A percentile compares a stretch with the other conserved stretches of the same genome.
These are phyloP conservation scores for Sinhomidia bicolor DNA, from an alignment of 2,888 invertebrate genomes.

Conservation along the genomic window DNA sequence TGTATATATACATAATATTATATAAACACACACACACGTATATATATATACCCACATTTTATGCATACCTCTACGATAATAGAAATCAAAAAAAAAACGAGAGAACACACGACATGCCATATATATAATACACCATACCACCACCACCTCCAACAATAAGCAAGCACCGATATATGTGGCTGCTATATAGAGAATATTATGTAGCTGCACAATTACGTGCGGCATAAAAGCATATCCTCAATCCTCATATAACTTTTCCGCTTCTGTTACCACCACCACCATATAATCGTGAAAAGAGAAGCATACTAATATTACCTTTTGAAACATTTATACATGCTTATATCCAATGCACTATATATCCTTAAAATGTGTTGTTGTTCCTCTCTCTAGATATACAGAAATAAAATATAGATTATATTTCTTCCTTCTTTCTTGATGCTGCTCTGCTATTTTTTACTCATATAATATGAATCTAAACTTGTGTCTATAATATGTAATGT, in stretches of 20 bases:
- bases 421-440: conserved; percentile 15
- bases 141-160: not conserved
- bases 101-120: not conserved
- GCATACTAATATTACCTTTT: too few relatives aligned
- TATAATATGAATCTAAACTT: not conserved
- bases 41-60: conserved; percentile 22
- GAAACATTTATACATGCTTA: too few relatives aligned
- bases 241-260: too few relatives aligned
- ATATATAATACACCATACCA: not conserved
- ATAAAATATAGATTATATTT: not conserved
- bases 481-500: not conserved
- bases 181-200: not conserved
- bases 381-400: not conserved
- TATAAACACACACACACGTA: not conserved
- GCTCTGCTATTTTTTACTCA: not conserved
- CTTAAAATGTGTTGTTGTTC: too few relatives aligned
- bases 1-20: too few relatives aligned
- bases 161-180: too few relatives aligned
- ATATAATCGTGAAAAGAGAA: too few relatives aligned
- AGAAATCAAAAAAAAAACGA: not conserved
- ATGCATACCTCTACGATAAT: conserved; percentile 26
- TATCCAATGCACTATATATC: too few relatives aligned
- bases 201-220: conserved; percentile 34
- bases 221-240: not conserved
- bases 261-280: too few relatives aligned